Evolutionary conservation across 1,140 invertebrate species (phyloP).

Genomic region (Cylas formicarius): DNA sequence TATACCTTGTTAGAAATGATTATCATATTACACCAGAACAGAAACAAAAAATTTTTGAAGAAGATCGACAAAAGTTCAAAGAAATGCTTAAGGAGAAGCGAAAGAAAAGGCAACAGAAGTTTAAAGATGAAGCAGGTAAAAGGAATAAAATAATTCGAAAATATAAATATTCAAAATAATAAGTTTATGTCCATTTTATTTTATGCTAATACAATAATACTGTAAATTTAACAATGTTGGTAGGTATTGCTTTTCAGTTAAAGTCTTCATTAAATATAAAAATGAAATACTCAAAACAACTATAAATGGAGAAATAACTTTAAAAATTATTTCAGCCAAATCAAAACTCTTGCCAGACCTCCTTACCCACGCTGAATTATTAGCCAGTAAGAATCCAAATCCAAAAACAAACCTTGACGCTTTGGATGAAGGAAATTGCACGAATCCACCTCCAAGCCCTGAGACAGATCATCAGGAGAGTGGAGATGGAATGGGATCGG

Average conservation of each 20-base stretch:
- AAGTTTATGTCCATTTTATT: background rate
- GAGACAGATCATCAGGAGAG: slow-evolving; percentile 66
- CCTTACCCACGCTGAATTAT: slow-evolving; percentile 50
- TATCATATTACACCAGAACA: slow-evolving; percentile 59
- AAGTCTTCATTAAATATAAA: background rate
- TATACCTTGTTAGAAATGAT: slow-evolving; percentile 72
- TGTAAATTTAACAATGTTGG: background rate
- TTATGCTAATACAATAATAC: background rate
- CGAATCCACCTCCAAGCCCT: slow-evolving; percentile 70
- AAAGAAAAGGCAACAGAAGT: slow-evolving; percentile 56
- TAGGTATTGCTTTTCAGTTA: background rate
- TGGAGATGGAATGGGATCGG: slow-evolving; percentile 50
- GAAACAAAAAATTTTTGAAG: slow-evolving; percentile 63
- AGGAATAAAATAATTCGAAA: background rate
- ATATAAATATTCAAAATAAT: background rate
- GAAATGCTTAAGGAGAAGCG: slow-evolving; percentile 54
- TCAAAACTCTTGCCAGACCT: slow-evolving; percentile 51
- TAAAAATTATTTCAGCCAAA: background rate
- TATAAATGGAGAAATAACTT: background rate
- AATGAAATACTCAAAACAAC: background rate
- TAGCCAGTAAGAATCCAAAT: slow-evolving; percentile 41
- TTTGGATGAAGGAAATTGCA: slow-evolving; percentile 48
- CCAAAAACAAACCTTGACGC: slow-evolving; percentile 43
- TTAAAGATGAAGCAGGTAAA: slow-evolving; percentile 38
- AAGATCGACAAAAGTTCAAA: slow-evolving; percentile 52